phyloP scores from a whole-genome alignment of 2,888 invertebrate species.

The Pyrrhia umbra region DNA sequence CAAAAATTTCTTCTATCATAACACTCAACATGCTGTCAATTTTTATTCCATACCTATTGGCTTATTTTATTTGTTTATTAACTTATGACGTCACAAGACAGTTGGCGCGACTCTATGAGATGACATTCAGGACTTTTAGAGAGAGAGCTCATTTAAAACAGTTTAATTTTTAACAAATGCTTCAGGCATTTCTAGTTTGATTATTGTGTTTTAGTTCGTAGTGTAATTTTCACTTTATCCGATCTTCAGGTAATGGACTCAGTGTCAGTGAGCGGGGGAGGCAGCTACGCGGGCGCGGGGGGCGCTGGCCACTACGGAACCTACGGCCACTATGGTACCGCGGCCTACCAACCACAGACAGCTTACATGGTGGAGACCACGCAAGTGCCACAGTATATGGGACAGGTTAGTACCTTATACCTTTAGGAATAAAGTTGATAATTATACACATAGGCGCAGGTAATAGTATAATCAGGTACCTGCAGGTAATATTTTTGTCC shows the following conservation, averaged over 20 bases:
- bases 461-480: too few species aligned
- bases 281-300: conserved; percentile 78
- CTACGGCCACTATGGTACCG: conserved; percentile 86
- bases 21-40: too few species aligned
- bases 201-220: too few species aligned
- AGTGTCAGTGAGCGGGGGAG: conserved; percentile 85
- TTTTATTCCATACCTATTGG: too few species aligned
- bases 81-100: too few species aligned
- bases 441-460: too few species aligned
- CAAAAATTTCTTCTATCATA: too few species aligned
- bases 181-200: background rate
- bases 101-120: too few species aligned
- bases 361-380: conserved; percentile 86
- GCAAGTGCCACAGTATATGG: conserved; percentile 87
- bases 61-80: too few species aligned
- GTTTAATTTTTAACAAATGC: background rate
- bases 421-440: background rate
- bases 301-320: conserved; percentile 85
- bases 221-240: background rate
- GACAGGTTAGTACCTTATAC: conserved; percentile 76
- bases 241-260: conserved; percentile 84
- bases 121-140: too few species aligned
- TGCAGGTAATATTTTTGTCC: too few species aligned
- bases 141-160: too few species aligned
- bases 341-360: conserved; percentile 85